Evolutionary conservation across 1,140 invertebrate species (phyloP), one percentile per base, ranked within the genome.

Genomic region (Leptoteleia sp.): DNA sequence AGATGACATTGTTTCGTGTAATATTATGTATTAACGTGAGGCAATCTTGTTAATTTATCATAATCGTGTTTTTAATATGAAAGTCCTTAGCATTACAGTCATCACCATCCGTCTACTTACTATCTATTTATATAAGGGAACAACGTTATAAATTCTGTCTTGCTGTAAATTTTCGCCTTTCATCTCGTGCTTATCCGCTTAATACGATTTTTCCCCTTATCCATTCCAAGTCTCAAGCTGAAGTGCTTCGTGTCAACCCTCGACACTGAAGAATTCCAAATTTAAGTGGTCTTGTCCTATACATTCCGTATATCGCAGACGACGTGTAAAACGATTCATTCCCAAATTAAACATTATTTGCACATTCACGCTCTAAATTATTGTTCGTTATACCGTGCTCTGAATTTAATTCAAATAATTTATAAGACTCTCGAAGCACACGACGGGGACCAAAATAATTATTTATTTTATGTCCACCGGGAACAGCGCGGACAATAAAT

Each of bases 151-250:
- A 61, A 52, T 62, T 71, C 38, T 25, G n/a, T 22, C 47, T 61
- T 22, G 55, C 37, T 71, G 67, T 62, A 71, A 61, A 71, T 71
- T 61, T 62, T 61, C 47, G 19, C 47, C 19, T 71, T 61, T 52
- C 55, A 54, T 54, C 55, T 62, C 47, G 27, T 62, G 48, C 47
- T 71, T 71, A 71, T 71, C 55, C 35, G 38, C 48, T 61, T 71
- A 71, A 71, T 71, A 71, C 55, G 37, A 71, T 71, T 71, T 71
- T 61, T 61, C 55, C 55, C 55, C 55, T 61, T 47, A 62, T 45
- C 55, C 43, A 52, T 61, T 70, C 6, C 45, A 15, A 31, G 25
- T 71, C 25, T 8, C 12, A 35, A 54, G 15, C 55, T 42, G 47
- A 40, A 71, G 55, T 54, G 55, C 67, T 29, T 71, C 38, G 47